These are phyloP conservation scores for Hippocampus guttulatus DNA, from an alignment of 2,113 vertebrate genomes.

Conservation along the genomic window DNA sequence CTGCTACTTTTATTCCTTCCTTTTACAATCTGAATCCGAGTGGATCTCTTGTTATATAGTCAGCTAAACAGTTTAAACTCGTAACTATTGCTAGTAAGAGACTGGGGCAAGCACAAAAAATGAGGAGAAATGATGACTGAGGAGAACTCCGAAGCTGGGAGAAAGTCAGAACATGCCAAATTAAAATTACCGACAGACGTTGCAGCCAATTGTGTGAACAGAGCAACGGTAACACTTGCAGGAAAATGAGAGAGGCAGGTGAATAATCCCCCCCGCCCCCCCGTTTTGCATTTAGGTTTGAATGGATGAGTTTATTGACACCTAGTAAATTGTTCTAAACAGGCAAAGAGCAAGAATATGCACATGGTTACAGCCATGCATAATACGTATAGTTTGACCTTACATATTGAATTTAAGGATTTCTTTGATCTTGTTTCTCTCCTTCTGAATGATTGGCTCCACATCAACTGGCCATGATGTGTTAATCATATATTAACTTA, in stretches of 20 bases:
- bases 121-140: no score
- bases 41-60: no score
- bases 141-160: no score
- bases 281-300: constrained; percentile 59
- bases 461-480: constrained; percentile 38
- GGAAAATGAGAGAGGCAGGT: background rate
- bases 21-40: no score
- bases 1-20: no score
- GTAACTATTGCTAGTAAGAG: no score
- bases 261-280: background rate
- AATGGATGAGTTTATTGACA: constrained; percentile 7
- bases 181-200: background rate
- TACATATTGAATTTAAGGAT: constrained; percentile 6
- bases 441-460: constrained; percentile 17
- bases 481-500: constrained; percentile 60
- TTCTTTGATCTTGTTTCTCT: constrained; percentile 26
- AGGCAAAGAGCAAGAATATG: constrained; percentile 4
- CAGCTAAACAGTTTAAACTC: no score
- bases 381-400: background rate
- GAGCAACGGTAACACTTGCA: no score
- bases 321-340: background rate
- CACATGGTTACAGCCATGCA: constrained; percentile 22
- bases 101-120: no score
- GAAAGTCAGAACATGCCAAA: no score
- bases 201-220: background rate